Evolutionary conservation across 1,140 invertebrate genomes (phyloP).

Genomic region (Adoxophyes honmai): DNA sequence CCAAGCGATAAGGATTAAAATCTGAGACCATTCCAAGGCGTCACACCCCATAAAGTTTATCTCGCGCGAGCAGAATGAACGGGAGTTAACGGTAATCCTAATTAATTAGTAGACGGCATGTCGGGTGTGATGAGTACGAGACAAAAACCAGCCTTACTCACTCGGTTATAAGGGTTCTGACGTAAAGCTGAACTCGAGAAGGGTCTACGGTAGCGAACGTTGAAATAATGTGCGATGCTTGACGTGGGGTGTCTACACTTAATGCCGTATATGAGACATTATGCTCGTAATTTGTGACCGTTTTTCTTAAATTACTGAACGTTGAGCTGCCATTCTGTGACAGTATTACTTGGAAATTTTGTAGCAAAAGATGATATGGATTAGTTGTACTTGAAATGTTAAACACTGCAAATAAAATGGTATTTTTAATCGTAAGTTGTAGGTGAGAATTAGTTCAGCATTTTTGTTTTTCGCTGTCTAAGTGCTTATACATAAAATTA

Average conservation of each 20-base stretch:
- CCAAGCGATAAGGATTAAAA: slow-evolving; percentile 44
- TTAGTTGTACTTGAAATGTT: too few relatives aligned
- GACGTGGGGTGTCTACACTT: not conserved
- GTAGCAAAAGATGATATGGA: too few relatives aligned
- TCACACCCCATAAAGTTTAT: slow-evolving; percentile 56
- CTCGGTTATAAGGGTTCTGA: not conserved
- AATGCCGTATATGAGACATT: not conserved
- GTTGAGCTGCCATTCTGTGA: not conserved
- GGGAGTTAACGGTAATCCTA: slow-evolving; percentile 54
- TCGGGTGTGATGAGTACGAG: not conserved
- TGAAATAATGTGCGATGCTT: slow-evolving; percentile 1
- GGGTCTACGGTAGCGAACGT: not conserved
- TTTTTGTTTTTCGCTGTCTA: too few relatives aligned
- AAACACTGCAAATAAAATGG: too few relatives aligned
- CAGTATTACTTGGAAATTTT: not conserved
- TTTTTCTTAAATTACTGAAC: slow-evolving; percentile 10
- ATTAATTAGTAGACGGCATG: slow-evolving; percentile 62
- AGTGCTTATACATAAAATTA: too few relatives aligned
- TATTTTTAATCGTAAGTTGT: too few relatives aligned
- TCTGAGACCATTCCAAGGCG: slow-evolving; percentile 40
- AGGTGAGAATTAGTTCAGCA: too few relatives aligned
- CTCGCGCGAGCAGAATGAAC: slow-evolving; percentile 42
- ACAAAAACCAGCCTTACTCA: slow-evolving; percentile 1
- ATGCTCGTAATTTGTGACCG: not conserved
- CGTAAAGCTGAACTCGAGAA: not conserved